phyloP scores from a whole-genome alignment of 1,140 invertebrate species.

The Cepaea nemoralis region DNA sequence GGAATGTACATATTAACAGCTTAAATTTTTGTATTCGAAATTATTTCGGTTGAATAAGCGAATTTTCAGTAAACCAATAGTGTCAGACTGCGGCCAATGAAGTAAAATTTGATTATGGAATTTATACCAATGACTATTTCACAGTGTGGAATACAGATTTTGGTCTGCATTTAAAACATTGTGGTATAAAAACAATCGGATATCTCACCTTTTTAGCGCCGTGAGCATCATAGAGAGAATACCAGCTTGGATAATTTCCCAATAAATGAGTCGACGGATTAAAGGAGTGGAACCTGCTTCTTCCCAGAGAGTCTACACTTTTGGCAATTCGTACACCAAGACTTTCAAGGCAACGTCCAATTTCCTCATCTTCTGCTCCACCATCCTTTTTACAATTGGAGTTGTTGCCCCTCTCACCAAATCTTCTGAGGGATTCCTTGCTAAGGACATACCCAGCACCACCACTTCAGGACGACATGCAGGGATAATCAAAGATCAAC shows the following conservation, averaged over 20 bases:
- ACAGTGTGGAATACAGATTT: no score
- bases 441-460: constrained; percentile 87
- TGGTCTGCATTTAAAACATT: no score
- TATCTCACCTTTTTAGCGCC: neutral
- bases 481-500: no score
- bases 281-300: constrained; percentile 1
- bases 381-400: constrained; percentile 76
- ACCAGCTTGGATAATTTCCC: neutral
- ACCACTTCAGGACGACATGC: constrained; percentile 60
- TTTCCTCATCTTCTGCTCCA: constrained; percentile 92
- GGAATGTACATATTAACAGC: no score
- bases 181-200: no score
- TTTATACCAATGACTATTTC: no score
- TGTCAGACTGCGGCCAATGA: no score
- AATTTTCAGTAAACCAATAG: no score
- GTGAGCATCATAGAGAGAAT: neutral
- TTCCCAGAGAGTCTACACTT: constrained; percentile 1
- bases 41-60: no score
- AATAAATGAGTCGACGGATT: neutral
- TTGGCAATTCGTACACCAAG: neutral
- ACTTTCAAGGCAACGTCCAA: constrained; percentile 85
- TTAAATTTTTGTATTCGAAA: no score
- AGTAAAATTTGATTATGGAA: no score
- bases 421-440: constrained; percentile 57
- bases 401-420: constrained; percentile 73